Evolutionary conservation across 2,888 invertebrate genomes (phyloP), one percentile per base, ranked within the genome.

Genomic region (Harpalus rufipes): DNA sequence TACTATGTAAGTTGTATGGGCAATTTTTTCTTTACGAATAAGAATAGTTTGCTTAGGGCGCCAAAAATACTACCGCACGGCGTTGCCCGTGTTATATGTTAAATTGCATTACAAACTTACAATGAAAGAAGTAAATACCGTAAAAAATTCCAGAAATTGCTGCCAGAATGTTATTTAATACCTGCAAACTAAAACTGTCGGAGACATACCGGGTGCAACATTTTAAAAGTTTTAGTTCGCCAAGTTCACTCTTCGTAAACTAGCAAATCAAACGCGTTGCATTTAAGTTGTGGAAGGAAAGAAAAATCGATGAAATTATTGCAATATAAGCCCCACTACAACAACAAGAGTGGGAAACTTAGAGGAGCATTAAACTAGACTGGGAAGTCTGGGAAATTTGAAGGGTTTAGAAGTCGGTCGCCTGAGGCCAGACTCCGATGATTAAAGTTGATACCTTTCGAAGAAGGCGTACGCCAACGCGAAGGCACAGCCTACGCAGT

Each of bases 371-470:
- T 68, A 68, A 39, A 68, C 68, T 68, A 68, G 5, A 39, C 39
- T 68, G n/a, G 63, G 12, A 68, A 65, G 32, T 72, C 61, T 18
- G 63, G 25, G 68, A 41, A 68, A 25, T 74, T 74, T 16, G 72
- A 74, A 74, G 44, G 44, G 63, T 21, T 74, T 74, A 21, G 21
- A 74, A 74, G 14, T 74, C 18, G 72, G 16, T 25, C 44, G 72
- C 72, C 25, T 44, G 72, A 74, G 72, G 72, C 10, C 41, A 68
- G 18, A 16, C 72, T 74, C 25, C n/a, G 68, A 68, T 44, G 72
- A 74, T 74, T 74, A 74, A 74, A 44, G 72, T 74, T 74, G 51
- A 74, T 74, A 51, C 51, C 51, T 74, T 41, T 51, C 8, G 44
- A 25, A 3, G 25, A 25, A 25, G 25, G 25, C 25, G 25, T 32